Conservation (phyloP, 2,113 vertebrate species). For the Charadrius vociferus region DNA sequence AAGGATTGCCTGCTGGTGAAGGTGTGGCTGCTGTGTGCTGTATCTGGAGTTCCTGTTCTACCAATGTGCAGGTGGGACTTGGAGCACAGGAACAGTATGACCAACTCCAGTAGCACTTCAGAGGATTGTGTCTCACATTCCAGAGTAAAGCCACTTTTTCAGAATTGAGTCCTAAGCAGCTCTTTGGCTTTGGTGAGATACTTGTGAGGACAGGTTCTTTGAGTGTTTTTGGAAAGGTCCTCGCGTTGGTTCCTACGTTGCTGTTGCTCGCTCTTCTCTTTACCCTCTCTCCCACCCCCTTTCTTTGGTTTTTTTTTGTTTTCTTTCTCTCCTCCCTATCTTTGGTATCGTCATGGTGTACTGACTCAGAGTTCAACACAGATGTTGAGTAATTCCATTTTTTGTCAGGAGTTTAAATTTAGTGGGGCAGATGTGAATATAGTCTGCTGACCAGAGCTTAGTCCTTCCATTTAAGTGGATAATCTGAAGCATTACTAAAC, state of each 20-base stretch:
- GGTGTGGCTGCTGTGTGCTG: background rate
- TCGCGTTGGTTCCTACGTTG: fast-evolving
- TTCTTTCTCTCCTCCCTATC: background rate
- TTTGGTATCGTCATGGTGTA: background rate
- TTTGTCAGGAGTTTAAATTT: conserved; percentile 7
- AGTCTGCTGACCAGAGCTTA: background rate
- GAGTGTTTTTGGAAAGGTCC: background rate
- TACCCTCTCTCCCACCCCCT: background rate
- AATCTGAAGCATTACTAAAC: background rate
- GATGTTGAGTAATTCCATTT: background rate
- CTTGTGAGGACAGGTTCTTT: background rate
- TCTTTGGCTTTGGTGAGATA: background rate
- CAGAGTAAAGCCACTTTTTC: background rate
- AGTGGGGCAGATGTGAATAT: conserved; percentile 1
- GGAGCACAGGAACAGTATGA: background rate
- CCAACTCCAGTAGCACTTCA: background rate
- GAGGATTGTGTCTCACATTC: background rate
- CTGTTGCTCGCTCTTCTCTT: background rate
- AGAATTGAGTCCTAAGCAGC: background rate
- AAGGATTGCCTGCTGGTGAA: background rate
- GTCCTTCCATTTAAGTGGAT: background rate
- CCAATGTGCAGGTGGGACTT: fast-evolving
- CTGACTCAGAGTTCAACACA: conserved; percentile 39
- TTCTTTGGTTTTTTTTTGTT: background rate
- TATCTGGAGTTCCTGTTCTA: background rate